Evolutionary conservation across 1,140 invertebrate genomes (phyloP), one percentile per base, ranked within the genome.

Genomic region (Aphaenogaster rudis): DNA sequence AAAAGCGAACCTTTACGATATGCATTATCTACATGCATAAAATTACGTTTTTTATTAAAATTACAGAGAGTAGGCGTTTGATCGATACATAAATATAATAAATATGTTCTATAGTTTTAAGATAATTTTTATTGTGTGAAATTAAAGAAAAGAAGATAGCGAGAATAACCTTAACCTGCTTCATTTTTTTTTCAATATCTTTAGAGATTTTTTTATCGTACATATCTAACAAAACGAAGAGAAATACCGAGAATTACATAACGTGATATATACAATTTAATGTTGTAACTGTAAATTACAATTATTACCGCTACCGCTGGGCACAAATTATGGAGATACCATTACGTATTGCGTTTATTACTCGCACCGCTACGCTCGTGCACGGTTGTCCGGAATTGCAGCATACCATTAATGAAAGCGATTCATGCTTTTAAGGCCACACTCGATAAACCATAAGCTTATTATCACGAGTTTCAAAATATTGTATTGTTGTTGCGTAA

Each of bases 231-330:
- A 13, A 71, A 1, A 11, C 48, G n/a, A 13, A 17, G 13, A 45
- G 57, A 61, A n/a, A 28, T 57, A 45, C 50, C 17, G 80, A 50
- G 45, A 84, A 84, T 84, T 84, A 39, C 28, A 28, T 84, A 84
- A 84, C 28, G 28, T 45, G 28, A 76, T 61, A 33, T 50, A 84
- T n/a, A 59, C 52, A 8, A 64, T 21, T 76, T 61, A 61, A 42
- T 61, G 54, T 48, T 45, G 13, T 84, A 84, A 84, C 69, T 84
- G 80, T 84, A 84, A 76, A 84, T 84, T 63, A 84, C 80, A 76
- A 84, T 84, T 71, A 74, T 84, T 74, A 76, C 54, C 69, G 42
- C 57, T 84, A 61, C 69, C 54, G 54, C 17, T 54, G 69, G 33
- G 54, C 28, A 84, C 69, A 15, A 76, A 84, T 84, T 84, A 84